phyloP scores from a whole-genome alignment of 2,113 vertebrate genomes.

The Eolophus roseicapilla region DNA sequence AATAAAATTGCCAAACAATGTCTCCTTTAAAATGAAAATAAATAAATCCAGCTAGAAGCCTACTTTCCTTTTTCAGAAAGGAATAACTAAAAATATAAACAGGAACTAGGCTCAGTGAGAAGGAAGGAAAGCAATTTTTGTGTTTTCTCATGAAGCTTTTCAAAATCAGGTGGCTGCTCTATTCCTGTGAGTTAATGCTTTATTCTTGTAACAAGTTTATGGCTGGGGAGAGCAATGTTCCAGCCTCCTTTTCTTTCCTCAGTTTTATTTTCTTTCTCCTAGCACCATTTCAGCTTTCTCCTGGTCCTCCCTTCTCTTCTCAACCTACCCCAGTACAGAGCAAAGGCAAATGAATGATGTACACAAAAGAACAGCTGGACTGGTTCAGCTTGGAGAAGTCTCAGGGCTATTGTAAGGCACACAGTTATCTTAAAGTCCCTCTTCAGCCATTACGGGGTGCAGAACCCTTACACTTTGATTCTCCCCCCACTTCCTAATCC shows the following conservation, averaged over 20 bases:
- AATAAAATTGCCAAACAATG: conserved; percentile 17
- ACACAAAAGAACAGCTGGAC: neutral
- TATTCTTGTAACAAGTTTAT: neutral
- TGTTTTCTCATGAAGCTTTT: neutral
- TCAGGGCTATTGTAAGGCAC: neutral
- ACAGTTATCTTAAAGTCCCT: neutral
- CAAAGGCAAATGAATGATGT: neutral
- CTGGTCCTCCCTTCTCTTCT: neutral
- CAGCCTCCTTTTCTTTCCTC: neutral
- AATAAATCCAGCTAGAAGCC: conserved; percentile 10
- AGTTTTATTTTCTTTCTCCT: neutral
- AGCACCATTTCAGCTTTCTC: neutral
- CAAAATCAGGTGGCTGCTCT: neutral
- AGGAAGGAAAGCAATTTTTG: neutral
- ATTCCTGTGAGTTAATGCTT: neutral
- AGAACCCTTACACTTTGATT: neutral
- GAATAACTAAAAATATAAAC: neutral
- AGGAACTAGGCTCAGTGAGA: neutral
- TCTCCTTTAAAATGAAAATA: neutral
- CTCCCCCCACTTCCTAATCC: neutral
- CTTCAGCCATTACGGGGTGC: neutral
- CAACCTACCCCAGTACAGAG: neutral
- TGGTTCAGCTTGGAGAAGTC: neutral
- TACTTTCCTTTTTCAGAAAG: neutral
- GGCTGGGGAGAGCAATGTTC: neutral